A percentile compares a stretch with the other conserved stretches of the same genome.
These are phyloP conservation scores for Arge pagana DNA, from an alignment of 2,888 invertebrate genomes.

Conservation along the genomic window DNA sequence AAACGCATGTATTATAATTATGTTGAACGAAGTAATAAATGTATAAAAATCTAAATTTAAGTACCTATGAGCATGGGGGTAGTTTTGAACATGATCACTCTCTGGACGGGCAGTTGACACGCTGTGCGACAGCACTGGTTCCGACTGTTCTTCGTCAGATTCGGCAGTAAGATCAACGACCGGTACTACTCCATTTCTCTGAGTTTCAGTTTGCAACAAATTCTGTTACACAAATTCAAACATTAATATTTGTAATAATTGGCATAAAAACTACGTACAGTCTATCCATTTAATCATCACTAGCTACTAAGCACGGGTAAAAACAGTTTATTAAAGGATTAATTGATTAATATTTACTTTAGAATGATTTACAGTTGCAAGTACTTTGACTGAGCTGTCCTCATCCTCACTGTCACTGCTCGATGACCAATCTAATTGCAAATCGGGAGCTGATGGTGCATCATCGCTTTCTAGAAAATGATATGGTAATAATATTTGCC, in stretches of 20 bases:
- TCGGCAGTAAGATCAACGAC: conserved; percentile 66
- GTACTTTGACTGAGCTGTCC: conserved; percentile 61
- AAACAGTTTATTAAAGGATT: conserved; percentile 4
- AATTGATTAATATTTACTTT: conserved; percentile 35
- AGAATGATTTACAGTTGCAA: conserved; percentile 49
- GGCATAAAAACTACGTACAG: no score
- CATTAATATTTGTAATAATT: no score
- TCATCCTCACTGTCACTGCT: conserved; percentile 67
- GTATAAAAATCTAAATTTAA: neutral
- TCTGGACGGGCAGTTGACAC: conserved; percentile 35
- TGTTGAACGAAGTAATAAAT: neutral
- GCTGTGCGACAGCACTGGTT: conserved; percentile 30
- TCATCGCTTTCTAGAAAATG: conserved; percentile 47
- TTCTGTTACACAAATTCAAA: neutral
- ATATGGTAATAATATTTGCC: conserved; percentile 2
- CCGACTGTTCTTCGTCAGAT: conserved; percentile 60
- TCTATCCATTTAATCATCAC: no score
- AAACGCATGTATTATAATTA: no score
- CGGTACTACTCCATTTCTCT: conserved; percentile 58
- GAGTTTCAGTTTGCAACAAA: conserved; percentile 26
- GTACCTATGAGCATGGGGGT: conserved; percentile 17
- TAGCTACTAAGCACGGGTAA: no score
- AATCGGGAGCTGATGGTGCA: conserved; percentile 71
- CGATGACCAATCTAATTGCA: conserved; percentile 77
- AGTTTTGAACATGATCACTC: conserved; percentile 40